Evolutionary conservation across 1,140 invertebrate genomes (phyloP), one percentile per base, ranked within the genome.

Genomic region (Drosophila triauraria): DNA sequence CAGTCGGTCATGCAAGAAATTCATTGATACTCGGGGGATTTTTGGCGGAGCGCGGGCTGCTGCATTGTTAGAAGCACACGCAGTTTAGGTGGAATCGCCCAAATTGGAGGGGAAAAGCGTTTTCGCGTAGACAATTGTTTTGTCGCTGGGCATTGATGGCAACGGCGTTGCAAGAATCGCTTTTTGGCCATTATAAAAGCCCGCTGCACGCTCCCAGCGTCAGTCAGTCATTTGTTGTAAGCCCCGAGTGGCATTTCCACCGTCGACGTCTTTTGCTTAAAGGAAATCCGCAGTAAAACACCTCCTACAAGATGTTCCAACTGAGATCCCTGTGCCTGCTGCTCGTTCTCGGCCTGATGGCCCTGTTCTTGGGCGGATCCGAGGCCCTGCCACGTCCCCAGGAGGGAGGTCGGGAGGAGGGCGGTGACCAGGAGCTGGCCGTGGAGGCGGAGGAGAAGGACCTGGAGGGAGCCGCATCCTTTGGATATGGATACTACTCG

Each of bases 1-100:
- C 69, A 86, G 79, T 86, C 84, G 80, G 75, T 92, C 87, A 92
- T 91, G 91, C 87, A 90, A 91, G 82, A 92, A 91, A 91, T 90
- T 88, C 85, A 88, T 85, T 88, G 85, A 90, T 72, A 76, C 68
- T 67, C 47, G 70, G 64, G 58, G 47, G 75, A 40, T 13, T 43
- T 35, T 53, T 25, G 57, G 57, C 17, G 42, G 59, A 20, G 42
- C 40, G 57, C 7, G 56, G 47, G 56, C 30, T 64, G 69, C 63
- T 58, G 70, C 70, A 75, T 82, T 76, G 82, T 77, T 79, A 77
- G 76, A 80, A 64, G 65, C 78, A 75, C 80, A 90, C 84, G 84
- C 84, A 88, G 80, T 38, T 38, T 38, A 23, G 51, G 43, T 71
- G 77, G 69, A 83, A 59, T 82, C 82, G 75, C 80, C 68, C 58